A percentile compares a stretch with the other conserved stretches of the same genome.
Conservation (phyloP, 2,888 invertebrate genomes). For the Amiota mariae region DNA sequence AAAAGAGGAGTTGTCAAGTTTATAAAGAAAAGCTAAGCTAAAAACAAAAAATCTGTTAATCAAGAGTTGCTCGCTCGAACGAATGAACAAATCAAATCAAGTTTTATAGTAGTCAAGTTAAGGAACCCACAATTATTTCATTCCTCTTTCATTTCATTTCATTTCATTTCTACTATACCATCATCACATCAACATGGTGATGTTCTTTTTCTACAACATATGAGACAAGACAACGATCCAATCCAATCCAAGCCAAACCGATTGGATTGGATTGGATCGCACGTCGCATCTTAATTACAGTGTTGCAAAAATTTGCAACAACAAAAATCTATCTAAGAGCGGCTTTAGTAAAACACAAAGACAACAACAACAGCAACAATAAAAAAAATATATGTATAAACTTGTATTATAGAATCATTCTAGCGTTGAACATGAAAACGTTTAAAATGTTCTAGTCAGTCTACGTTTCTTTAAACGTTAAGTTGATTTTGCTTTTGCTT, state of each 20-base stretch:
- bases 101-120: not conserved
- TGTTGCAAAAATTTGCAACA: conserved; percentile 49
- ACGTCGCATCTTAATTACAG: conserved; percentile 66
- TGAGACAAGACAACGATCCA: too few species aligned
- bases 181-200: too few species aligned
- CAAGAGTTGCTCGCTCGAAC: not conserved
- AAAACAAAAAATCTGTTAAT: too few species aligned
- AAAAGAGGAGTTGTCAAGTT: too few species aligned
- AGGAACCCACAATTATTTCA: conserved; percentile 30
- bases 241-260: conserved; percentile 37
- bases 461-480: too few species aligned
- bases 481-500: conserved; percentile 42
- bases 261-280: conserved; percentile 48
- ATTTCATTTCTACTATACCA: conserved; percentile 33
- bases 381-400: too few species aligned
- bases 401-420: conserved; percentile 67
- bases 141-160: conserved; percentile 52
- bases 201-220: too few species aligned
- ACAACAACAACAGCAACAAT: conserved; percentile 28
- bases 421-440: conserved; percentile 53
- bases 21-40: too few species aligned
- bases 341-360: not conserved
- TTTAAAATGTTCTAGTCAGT: conserved; percentile 46
- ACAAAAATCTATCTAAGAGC: conserved; percentile 32
- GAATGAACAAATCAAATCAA: not conserved